Percentiles rank a stretch among this genome's conserved stretches.
Conservation (phyloP, 37 sponge, comb jelly and placozoan genomes). For the Tethya wilhelma region DNA sequence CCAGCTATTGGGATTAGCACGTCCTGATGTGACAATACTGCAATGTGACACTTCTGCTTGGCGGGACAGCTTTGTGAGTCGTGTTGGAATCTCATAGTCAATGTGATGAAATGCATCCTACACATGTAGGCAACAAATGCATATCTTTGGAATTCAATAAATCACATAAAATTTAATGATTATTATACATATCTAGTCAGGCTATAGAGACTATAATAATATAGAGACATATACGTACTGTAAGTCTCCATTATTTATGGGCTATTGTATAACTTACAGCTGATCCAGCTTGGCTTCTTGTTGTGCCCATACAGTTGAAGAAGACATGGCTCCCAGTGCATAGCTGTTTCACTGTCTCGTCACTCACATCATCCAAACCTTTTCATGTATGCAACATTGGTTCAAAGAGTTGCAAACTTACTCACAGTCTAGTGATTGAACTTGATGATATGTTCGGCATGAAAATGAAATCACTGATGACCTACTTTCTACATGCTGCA, state of each 20-base stretch:
- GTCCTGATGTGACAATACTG: constrained; percentile 62
- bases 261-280: constrained; percentile 38
- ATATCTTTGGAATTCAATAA: background rate
- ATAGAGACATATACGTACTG: too few species aligned
- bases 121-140: background rate
- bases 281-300: constrained; percentile 68
- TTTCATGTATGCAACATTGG: background rate
- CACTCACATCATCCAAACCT: constrained; percentile 67
- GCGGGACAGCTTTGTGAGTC: constrained; percentile 56
- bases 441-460: background rate
- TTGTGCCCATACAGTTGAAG: constrained; percentile 74
- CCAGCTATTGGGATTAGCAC: constrained; percentile 72
- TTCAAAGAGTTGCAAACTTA: too few species aligned
- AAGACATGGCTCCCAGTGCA: constrained; percentile 63
- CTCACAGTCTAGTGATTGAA: too few species aligned
- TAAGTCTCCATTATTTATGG: too few species aligned
- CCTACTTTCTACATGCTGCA: constrained; percentile 56
- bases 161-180: too few species aligned
- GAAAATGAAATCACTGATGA: background rate
- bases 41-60: constrained; percentile 64
- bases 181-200: too few species aligned
- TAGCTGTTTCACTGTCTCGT: constrained; percentile 50
- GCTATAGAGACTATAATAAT: too few species aligned
- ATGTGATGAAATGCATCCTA: constrained; percentile 76
- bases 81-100: constrained; percentile 64